Evolutionary conservation across 2,888 invertebrate species (phyloP).

Genomic region (Andrena flavipes): DNA sequence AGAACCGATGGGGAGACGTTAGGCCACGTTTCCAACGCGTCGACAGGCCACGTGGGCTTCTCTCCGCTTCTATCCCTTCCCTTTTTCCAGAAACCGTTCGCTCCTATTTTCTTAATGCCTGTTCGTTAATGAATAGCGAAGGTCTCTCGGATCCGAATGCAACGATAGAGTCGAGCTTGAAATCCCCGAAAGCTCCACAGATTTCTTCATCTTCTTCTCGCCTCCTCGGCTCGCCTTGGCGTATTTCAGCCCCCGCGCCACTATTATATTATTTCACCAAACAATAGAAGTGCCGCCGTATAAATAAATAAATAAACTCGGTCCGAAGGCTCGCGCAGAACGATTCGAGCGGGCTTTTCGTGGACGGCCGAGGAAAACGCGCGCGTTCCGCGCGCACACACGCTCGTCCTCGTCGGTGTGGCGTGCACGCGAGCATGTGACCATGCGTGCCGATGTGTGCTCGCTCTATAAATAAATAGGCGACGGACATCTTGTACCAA

Average conservation of each 20-base stretch:
- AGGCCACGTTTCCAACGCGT: neutral
- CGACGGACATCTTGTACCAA: constrained; percentile 79
- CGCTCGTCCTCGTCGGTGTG: constrained; percentile 18
- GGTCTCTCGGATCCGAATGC: neutral
- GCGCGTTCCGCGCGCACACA: neutral
- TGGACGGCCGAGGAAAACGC: neutral
- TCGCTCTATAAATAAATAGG: constrained; percentile 82
- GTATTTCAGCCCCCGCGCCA: too few species aligned
- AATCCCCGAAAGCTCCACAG: too few species aligned
- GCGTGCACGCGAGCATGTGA: constrained; percentile 66
- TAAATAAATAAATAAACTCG: neutral
- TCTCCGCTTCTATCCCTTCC: neutral
- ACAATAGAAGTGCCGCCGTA: too few species aligned
- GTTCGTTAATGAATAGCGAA: neutral
- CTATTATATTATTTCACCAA: too few species aligned
- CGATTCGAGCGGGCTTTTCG: neutral
- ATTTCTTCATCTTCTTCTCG: too few species aligned
- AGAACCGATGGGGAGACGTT: constrained; percentile 13
- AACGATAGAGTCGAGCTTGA: neutral
- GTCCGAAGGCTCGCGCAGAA: neutral
- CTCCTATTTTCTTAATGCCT: neutral
- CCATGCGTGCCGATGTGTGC: constrained; percentile 74
- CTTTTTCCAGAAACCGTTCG: neutral
- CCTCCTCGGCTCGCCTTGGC: too few species aligned
- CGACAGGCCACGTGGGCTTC: neutral